Conservation (phyloP, 2,113 vertebrate species). For the Tyto alba region DNA sequence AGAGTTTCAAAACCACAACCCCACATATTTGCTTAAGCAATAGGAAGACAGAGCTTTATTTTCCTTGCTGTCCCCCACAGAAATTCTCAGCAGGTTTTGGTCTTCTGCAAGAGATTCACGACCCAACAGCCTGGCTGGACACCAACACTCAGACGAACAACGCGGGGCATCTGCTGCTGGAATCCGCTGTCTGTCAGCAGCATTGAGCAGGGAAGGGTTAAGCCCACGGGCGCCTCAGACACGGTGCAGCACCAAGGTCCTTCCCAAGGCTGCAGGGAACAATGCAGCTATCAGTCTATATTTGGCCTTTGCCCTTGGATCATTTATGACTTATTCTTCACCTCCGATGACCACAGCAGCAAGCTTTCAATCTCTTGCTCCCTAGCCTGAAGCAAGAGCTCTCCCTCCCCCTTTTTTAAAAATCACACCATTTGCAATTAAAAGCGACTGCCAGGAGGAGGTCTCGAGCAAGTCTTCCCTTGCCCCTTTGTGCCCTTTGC, state of each 20-base stretch:
- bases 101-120: not conserved
- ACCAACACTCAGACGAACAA: rapidly evolving
- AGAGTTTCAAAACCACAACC: not conserved
- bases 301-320: slow-evolving; percentile 74
- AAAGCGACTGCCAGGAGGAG: slow-evolving; percentile 31
- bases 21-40: not conserved
- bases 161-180: not conserved
- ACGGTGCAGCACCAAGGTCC: slow-evolving; percentile 56
- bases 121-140: not conserved
- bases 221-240: slow-evolving; percentile 31
- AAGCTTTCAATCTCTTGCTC: slow-evolving; percentile 69
- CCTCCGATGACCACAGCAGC: slow-evolving; percentile 65
- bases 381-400: slow-evolving; percentile 34
- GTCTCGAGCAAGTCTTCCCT: not conserved
- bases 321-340: slow-evolving; percentile 79
- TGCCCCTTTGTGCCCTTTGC: not conserved
- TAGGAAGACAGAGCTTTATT: not conserved
- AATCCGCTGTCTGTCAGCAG: not conserved
- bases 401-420: slow-evolving; percentile 47
- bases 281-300: slow-evolving; percentile 77
- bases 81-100: not conserved
- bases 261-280: slow-evolving; percentile 69
- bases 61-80: not conserved
- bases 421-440: slow-evolving; percentile 56
- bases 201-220: slow-evolving; percentile 67